Evolutionary conservation across 2,113 vertebrate species (phyloP).

Genomic region (human): GRCh38 chr4:163553501-163554000

Average conservation of each 20-base stretch:
- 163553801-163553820: not conserved
- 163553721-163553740: constrained; percentile 18
- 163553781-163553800: not conserved
- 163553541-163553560: not conserved
- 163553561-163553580: not conserved
- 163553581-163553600: not conserved
- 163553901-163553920: not conserved
- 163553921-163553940: not conserved
- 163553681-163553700: constrained; percentile 24
- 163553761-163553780: not conserved
- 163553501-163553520: not conserved
- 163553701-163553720: constrained; percentile 1
- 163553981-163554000: not conserved
- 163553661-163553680: constrained; percentile 27
- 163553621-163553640: not conserved
- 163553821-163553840: fast-evolving
- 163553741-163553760: constrained; percentile 8
- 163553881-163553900: not conserved
- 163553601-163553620: not conserved
- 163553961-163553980: not conserved
- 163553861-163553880: no score
- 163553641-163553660: not conserved
- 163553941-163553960: not conserved
- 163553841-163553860: not conserved
- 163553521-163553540: not conserved